Conservation (phyloP, 2,888 invertebrate genomes). For the Latrodectus elegans region DNA sequence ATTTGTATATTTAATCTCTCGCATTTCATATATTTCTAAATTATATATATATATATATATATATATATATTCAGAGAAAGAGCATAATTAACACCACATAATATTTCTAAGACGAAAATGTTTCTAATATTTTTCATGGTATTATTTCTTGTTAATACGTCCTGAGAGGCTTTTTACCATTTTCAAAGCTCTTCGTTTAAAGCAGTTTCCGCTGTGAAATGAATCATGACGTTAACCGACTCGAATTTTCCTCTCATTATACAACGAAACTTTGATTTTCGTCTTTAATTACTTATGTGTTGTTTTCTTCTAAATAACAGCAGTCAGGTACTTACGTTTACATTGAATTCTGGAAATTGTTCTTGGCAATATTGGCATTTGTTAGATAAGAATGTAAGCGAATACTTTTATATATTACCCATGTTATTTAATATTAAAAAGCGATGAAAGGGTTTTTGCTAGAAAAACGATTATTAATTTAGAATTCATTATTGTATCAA, state of each 20-base stretch:
- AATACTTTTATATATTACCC: neutral
- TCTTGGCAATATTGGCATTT: slow-evolving; percentile 44
- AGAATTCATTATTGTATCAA: no score
- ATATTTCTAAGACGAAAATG: no score
- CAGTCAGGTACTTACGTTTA: slow-evolving; percentile 18
- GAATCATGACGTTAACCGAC: slow-evolving; percentile 9
- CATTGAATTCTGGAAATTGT: slow-evolving; percentile 31
- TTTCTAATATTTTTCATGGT: neutral
- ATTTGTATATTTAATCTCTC: no score
- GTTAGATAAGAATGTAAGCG: slow-evolving; percentile 8
- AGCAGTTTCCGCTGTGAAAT: slow-evolving; percentile 3
- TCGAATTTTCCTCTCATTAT: slow-evolving; percentile 4
- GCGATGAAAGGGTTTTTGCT: neutral
- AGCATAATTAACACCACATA: no score
- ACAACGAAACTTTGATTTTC: slow-evolving; percentile 29
- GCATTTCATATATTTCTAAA: no score
- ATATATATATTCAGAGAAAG: no score
- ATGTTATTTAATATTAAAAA: neutral
- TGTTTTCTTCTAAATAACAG: slow-evolving; percentile 7
- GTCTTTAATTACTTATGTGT: slow-evolving; percentile 47
- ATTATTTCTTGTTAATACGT: slow-evolving; percentile 2
- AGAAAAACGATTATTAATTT: no score
- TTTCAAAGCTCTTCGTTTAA: slow-evolving; percentile 11
- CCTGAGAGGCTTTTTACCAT: neutral
- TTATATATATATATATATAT: no score